These are phyloP conservation scores for Ptychobarbus kaznakovi DNA, from an alignment of 2,797 vertebrate genomes.

Conservation along the genomic window DNA sequence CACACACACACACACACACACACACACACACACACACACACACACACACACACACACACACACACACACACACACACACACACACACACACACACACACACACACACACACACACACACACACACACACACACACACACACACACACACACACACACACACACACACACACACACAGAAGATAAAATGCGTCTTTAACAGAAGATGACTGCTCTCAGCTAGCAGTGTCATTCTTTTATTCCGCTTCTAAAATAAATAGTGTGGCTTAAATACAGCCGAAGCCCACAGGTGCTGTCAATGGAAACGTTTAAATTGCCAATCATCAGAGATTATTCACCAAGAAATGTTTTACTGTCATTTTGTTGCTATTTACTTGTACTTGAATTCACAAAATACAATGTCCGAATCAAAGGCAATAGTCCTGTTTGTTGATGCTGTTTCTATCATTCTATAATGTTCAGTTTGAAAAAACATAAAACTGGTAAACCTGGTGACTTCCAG, in stretches of 20 bases:
- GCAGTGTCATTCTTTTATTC: constrained; percentile 23
- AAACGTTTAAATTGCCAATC: constrained; percentile 12
- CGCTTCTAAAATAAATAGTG: constrained; percentile 7
- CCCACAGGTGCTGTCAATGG: constrained; percentile 10
- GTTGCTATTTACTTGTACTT: neutral
- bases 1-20: neutral
- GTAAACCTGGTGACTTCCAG: neutral
- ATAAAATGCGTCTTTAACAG: constrained; percentile 19
- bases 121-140: neutral
- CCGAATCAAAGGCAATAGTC: neutral
- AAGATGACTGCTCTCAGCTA: constrained; percentile 12
- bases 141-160: constrained; percentile 10
- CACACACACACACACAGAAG: neutral
- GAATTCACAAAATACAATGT: constrained; percentile 5
- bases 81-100: neutral
- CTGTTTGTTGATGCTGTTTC: neutral
- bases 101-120: neutral
- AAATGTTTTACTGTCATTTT: neutral
- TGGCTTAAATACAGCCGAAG: constrained; percentile 11
- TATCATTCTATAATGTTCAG: neutral
- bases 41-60: neutral
- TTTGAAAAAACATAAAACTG: neutral
- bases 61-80: neutral
- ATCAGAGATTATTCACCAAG: neutral
- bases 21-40: neutral